Evolutionary conservation across 2,113 vertebrate species (phyloP).

Genomic region (Acrocephalus kingi): DNA sequence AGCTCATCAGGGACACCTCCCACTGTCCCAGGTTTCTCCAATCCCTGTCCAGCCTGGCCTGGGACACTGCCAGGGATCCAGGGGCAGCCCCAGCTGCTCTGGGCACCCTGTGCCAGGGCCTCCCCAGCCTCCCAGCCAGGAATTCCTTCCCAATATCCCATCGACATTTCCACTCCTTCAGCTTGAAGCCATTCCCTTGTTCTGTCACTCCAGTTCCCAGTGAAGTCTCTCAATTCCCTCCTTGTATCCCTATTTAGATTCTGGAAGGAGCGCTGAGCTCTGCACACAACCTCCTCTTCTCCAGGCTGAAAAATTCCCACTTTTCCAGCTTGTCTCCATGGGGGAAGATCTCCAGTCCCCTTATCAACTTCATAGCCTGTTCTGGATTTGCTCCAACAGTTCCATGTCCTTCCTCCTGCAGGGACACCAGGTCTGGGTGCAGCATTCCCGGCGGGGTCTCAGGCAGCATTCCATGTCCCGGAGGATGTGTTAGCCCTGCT

Average conservation of each 20-base stretch:
- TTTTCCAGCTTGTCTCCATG: rapidly evolving
- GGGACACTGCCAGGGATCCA: neutral
- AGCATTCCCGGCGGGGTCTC: neutral
- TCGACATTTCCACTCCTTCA: neutral
- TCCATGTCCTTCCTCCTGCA: rapidly evolving
- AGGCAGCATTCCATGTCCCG: rapidly evolving
- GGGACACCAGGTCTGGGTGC: rapidly evolving
- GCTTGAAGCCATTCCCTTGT: neutral
- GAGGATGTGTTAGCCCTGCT: neutral
- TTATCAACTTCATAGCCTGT: rapidly evolving
- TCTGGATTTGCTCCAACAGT: neutral
- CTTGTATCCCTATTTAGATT: rapidly evolving
- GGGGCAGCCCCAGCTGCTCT: neutral
- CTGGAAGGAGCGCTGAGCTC: neutral
- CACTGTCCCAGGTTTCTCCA: neutral
- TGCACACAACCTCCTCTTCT: neutral
- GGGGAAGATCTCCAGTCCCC: neutral
- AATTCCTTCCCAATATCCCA: no score
- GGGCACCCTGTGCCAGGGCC: neutral
- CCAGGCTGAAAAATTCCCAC: neutral
- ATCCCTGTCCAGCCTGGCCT: neutral
- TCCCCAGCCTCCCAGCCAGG: rapidly evolving
- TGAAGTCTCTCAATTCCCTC: neutral
- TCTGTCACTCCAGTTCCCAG: neutral
- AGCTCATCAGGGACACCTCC: neutral